Evolutionary conservation across 2,888 invertebrate species (phyloP), one percentile per base, ranked within the genome.

Genomic region (Iselma pallidipennis): DNA sequence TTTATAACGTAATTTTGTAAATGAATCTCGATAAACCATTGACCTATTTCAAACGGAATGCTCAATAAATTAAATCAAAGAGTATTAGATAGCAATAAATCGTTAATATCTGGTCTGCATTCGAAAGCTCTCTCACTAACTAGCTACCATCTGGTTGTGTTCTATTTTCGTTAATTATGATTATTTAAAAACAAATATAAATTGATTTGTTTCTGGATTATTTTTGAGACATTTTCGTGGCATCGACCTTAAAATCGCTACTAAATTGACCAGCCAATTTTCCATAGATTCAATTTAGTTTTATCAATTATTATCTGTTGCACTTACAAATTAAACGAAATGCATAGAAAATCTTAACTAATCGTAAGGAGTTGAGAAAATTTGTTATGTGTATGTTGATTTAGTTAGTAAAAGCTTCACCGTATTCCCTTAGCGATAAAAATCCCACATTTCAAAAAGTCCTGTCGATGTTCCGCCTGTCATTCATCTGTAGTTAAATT

Each of bases 401-500:
- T 25, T 25, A 14, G 33, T 2, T 33, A 14, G 14, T 14, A 14
- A 25, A 25, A 25, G 25, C 25, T 25, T 25, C 5, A 25, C 3
- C 5, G 5, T 6, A 6, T 25, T 25, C 25, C 5, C 5, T 25
- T 25, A 2, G 1, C 16, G 2, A 9, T 16, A 10, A 37, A 37
- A 16, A 37, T 21, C 10, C 12, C 10, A 21, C 16, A 45, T 21
- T 16, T 19, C 21, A 12, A 2, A 45, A 12, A 45, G 21, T 19
- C 21, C 16, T 10, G 45, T 45, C 57, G 61, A 61, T 62, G 62
- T 62, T 62, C 49, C 62, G 58, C 62, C 62, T 62, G 62, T 62
- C 62, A 55, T 50, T 62, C 62, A 62, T 50, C 45, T 54, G 50
- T 37, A 58, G 62, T 62, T 62, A 58, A 58, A 62, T 58, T 62